A percentile compares a stretch with the other conserved stretches of the same genome.
Evolutionary conservation across 2,113 vertebrate species (phyloP).

Genomic region (Clarias magur): DNA sequence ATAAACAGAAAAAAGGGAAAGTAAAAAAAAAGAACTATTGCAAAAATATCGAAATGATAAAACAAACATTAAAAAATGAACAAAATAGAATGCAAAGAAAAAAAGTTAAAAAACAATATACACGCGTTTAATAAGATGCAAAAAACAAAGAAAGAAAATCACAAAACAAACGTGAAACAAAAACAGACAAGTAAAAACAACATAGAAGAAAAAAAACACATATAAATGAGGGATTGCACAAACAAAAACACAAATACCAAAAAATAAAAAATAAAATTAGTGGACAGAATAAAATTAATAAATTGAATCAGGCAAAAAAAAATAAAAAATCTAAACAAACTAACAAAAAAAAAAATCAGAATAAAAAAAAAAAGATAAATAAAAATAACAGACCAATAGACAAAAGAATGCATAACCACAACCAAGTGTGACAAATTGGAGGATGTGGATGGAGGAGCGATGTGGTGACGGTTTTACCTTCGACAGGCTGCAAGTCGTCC

Average conservation of each 20-base stretch:
- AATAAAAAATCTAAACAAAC: too few species aligned
- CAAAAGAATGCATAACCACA: too few species aligned
- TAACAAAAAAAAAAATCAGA: neutral
- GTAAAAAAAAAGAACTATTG: neutral
- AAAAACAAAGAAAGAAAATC: neutral
- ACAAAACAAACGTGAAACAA: neutral
- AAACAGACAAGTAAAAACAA: neutral
- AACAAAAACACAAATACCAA: neutral
- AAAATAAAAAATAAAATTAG: neutral
- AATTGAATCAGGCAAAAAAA: neutral
- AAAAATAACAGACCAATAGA: neutral
- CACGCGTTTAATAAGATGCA: neutral
- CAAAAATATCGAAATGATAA: neutral
- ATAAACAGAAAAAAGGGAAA: neutral
- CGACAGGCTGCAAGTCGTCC: conserved; percentile 84
- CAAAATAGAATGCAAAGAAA: neutral
- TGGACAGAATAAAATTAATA: neutral
- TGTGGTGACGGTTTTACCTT: conserved; percentile 67
- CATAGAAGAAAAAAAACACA: neutral
- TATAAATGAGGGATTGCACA: neutral
- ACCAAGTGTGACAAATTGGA: too few species aligned
- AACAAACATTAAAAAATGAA: neutral
- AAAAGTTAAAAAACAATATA: neutral
- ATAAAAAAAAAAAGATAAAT: too few species aligned
- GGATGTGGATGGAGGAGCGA: neutral